A percentile compares a stretch with the other conserved stretches of the same genome.
These are phyloP conservation scores for Strigamia maritima DNA, from an alignment of 2,888 invertebrate genomes.

Conservation along the genomic window DNA sequence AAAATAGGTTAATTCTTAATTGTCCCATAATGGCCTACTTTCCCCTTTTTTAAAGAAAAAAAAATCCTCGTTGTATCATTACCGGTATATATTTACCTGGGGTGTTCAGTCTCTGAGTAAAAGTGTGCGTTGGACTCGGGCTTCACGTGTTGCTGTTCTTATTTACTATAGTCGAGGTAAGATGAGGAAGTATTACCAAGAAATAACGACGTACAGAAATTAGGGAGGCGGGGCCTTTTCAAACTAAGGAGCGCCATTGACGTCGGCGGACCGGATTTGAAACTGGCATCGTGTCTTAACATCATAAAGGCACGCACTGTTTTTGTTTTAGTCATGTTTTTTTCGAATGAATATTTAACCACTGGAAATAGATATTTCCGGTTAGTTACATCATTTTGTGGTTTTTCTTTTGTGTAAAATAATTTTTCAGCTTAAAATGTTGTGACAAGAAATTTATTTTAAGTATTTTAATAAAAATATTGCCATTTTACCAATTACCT, in stretches of 20 bases:
- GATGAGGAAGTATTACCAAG: conserved; percentile 15
- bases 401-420: background rate
- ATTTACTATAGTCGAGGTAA: background rate
- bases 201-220: conserved; percentile 18
- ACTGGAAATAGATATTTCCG: background rate
- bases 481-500: conserved; percentile 24
- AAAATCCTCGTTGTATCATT: no score
- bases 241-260: conserved; percentile 15
- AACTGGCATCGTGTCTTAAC: background rate
- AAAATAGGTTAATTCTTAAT: conserved; percentile 12
- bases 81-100: background rate
- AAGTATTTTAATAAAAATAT: conserved; percentile 34
- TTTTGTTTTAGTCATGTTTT: conserved; percentile 11
- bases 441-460: conserved; percentile 1
- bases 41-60: background rate
- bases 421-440: background rate
- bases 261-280: conserved; percentile 25
- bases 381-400: background rate
- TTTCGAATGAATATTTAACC: background rate
- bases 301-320: background rate
- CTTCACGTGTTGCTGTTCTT: background rate
- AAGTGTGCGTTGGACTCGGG: background rate
- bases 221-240: background rate
- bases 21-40: background rate
- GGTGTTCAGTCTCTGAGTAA: background rate